Evolutionary conservation across 1,140 invertebrate species (phyloP).

Genomic region (Geopemphigus sp.): DNA sequence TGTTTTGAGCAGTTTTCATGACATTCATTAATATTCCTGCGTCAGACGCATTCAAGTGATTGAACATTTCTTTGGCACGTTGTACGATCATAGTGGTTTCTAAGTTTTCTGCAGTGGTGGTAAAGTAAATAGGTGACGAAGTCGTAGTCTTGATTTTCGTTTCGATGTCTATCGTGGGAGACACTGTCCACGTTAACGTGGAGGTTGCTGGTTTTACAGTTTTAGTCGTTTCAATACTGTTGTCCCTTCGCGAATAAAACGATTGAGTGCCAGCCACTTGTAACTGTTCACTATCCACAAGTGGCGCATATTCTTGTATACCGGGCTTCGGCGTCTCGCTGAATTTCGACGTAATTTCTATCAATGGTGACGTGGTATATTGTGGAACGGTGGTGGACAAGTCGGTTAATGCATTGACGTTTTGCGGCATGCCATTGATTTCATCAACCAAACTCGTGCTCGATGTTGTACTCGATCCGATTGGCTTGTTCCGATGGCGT

Average conservation of each 20-base stretch:
- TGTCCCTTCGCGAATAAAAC: slow-evolving; percentile 55
- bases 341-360: slow-evolving; percentile 18
- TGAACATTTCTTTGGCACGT: slow-evolving; percentile 68
- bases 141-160: slow-evolving; percentile 11
- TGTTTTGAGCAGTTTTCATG: slow-evolving; percentile 75
- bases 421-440: slow-evolving; percentile 22
- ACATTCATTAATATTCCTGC: slow-evolving; percentile 71
- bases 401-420: not conserved
- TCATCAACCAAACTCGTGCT: not conserved
- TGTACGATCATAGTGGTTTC: slow-evolving; percentile 58
- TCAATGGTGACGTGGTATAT: slow-evolving; percentile 30
- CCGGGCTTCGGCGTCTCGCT: slow-evolving; percentile 2
- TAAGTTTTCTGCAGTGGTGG: not conserved
- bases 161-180: not conserved
- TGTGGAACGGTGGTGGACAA: slow-evolving; percentile 30
- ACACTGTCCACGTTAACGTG: slow-evolving; percentile 4
- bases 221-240: slow-evolving; percentile 50
- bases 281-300: slow-evolving; percentile 52
- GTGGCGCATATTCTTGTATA: slow-evolving; percentile 41
- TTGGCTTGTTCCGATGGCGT: slow-evolving; percentile 23
- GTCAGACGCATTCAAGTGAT: slow-evolving; percentile 71
- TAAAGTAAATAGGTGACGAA: slow-evolving; percentile 28
- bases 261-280: slow-evolving; percentile 53
- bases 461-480: not conserved
- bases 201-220: not conserved